Evolutionary conservation across 2,113 vertebrate genomes (phyloP).

Genomic region (Coptodon rendalli): DNA sequence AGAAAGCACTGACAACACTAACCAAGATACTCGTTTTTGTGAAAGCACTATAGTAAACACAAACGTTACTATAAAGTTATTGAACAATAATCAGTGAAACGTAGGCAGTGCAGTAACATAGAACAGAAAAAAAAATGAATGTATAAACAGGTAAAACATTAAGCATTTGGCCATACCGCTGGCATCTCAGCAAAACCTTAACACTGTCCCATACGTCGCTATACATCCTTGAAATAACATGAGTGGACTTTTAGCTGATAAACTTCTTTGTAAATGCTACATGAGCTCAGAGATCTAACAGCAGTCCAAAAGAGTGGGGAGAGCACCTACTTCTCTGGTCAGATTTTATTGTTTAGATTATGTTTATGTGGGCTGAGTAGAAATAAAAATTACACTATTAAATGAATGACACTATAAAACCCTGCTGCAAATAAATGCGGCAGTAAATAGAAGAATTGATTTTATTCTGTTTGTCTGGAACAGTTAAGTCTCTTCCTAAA

Average conservation of each 20-base stretch:
- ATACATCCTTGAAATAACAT: background rate
- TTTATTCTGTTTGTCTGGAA: background rate
- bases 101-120: background rate
- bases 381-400: background rate
- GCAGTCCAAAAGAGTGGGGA: background rate
- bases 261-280: background rate
- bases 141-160: background rate
- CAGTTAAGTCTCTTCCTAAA: background rate
- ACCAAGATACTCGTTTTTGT: background rate
- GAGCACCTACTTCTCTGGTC: background rate
- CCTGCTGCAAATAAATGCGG: background rate
- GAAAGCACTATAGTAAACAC: background rate
- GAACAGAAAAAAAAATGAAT: background rate
- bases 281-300: background rate
- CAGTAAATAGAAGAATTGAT: background rate
- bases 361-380: background rate
- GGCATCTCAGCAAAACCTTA: background rate
- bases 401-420: background rate
- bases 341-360: constrained; percentile 5
- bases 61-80: background rate
- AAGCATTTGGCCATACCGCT: background rate
- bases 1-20: background rate
- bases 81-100: background rate
- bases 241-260: background rate
- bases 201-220: background rate